A percentile compares a stretch with the other conserved stretches of the same genome.
Conservation (phyloP, 2,888 invertebrate species). For the Drosophila pseudotalamancana region DNA sequence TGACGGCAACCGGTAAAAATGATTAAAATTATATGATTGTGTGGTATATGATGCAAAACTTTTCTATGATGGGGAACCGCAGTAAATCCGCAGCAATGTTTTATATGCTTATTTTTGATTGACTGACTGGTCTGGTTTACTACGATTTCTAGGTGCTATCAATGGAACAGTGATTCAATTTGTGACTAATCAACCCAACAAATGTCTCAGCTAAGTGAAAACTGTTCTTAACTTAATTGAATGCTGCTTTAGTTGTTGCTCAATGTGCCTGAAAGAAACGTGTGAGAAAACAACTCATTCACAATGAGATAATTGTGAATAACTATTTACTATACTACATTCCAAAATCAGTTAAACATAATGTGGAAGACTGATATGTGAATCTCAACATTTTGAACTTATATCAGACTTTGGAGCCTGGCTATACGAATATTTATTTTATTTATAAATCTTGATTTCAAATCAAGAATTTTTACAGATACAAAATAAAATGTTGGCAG, state of each 20-base stretch:
- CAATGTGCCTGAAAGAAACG: neutral
- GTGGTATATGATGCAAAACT: neutral
- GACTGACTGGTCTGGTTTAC: neutral
- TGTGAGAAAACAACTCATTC: neutral
- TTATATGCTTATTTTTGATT: conserved; percentile 1
- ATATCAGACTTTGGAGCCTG: neutral
- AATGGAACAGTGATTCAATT: conserved; percentile 2
- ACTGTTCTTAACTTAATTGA: neutral
- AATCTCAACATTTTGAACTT: neutral
- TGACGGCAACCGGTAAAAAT: conserved; percentile 22
- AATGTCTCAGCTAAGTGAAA: neutral
- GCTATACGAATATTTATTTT: neutral
- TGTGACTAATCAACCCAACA: neutral
- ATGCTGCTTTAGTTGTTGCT: conserved; percentile 1
- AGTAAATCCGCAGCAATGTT: conserved; percentile 18
- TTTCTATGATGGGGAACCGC: conserved; percentile 5
- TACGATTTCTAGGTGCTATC: neutral
- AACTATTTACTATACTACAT: neutral
- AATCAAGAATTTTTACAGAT: neutral
- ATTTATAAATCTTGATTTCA: neutral
- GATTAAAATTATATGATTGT: conserved; percentile 18
- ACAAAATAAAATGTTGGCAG: neutral
- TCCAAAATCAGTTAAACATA: neutral
- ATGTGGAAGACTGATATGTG: neutral
- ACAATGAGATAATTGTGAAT: neutral